These are phyloP conservation scores for Brienomyrus longianalis DNA, from an alignment of 2,113 vertebrate genomes.

Conservation along the genomic window DNA sequence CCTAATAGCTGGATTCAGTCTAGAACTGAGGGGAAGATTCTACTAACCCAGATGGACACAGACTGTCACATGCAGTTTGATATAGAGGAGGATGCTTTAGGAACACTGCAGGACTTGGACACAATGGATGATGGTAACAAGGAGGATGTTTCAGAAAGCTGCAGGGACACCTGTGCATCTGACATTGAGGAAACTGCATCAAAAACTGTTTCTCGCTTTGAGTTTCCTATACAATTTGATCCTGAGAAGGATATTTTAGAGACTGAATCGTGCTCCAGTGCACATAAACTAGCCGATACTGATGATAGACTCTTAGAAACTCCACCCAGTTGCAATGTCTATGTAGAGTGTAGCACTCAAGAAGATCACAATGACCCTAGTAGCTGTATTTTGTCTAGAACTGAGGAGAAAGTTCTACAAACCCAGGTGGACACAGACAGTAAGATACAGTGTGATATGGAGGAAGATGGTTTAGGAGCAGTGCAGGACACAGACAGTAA, in stretches of 20 bases:
- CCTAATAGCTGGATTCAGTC: neutral
- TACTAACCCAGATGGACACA: neutral
- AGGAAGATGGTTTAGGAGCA: neutral
- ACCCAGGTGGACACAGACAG: neutral
- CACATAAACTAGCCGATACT: neutral
- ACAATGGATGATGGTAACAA: neutral
- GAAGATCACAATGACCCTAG: neutral
- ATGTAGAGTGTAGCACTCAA: neutral
- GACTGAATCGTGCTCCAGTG: neutral
- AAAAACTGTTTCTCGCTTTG: neutral
- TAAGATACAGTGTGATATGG: neutral
- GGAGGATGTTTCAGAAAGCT: neutral
- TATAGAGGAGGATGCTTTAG: neutral
- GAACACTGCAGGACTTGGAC: neutral
- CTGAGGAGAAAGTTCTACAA: neutral
- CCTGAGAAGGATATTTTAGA: neutral
- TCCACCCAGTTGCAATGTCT: neutral
- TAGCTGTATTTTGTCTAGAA: neutral
- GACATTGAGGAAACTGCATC: neutral
- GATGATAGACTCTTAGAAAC: neutral
- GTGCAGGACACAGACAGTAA: neutral
- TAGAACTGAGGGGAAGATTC: neutral
- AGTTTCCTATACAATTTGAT: neutral
- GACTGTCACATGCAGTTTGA: neutral
- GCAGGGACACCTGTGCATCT: neutral